Conservation (phyloP, 2,797 vertebrate species). For the Tolypeutes matacus region DNA sequence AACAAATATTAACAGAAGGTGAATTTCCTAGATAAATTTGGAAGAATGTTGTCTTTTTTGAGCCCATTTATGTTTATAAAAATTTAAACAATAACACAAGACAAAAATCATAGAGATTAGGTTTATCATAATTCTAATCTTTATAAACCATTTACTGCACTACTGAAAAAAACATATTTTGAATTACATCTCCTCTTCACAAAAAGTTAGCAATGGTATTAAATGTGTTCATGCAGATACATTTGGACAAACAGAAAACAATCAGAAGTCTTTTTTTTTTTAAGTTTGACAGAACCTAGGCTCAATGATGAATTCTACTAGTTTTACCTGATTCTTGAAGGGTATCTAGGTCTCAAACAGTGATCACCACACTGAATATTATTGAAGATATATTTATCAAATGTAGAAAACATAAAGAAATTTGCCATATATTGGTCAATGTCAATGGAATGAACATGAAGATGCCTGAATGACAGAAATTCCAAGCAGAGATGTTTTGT, state of each 20-base stretch:
- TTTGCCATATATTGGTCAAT: background rate
- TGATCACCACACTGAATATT: background rate
- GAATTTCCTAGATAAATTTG: background rate
- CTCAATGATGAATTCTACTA: background rate
- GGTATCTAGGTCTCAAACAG: conserved; percentile 18
- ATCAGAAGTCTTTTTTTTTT: conserved; percentile 20
- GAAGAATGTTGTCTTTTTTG: background rate
- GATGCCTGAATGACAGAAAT: background rate
- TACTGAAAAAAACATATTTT: background rate
- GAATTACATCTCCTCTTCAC: background rate
- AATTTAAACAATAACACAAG: background rate
- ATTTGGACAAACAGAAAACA: conserved; percentile 35
- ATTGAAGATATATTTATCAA: conserved; percentile 30
- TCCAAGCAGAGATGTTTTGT: background rate
- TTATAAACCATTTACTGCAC: background rate
- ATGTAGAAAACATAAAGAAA: background rate
- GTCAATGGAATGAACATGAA: background rate
- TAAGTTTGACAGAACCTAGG: background rate
- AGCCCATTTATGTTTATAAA: conserved; percentile 8
- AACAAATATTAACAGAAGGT: conserved; percentile 43
- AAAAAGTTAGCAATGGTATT: background rate
- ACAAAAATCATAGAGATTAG: background rate
- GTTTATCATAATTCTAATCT: background rate
- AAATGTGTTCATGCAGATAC: background rate
- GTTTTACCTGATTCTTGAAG: background rate